These are phyloP conservation scores for Slavum lentiscoides DNA, from an alignment of 2,888 invertebrate genomes.

Conservation along the genomic window DNA sequence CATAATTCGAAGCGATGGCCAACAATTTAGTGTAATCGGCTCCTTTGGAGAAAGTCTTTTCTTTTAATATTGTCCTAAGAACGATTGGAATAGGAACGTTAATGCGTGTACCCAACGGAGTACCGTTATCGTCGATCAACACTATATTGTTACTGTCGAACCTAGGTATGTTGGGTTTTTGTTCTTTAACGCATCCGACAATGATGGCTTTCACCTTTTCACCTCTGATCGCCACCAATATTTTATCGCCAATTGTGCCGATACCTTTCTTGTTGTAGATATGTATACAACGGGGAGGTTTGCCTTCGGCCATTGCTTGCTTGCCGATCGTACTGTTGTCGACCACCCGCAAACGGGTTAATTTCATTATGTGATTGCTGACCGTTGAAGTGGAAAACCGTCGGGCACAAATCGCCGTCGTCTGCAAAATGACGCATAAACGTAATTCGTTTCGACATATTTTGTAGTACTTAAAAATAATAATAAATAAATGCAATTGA, in stretches of 20 bases:
- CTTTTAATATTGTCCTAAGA: constrained; percentile 79
- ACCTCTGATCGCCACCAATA: constrained; percentile 90
- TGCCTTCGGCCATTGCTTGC: constrained; percentile 90
- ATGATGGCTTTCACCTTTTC: constrained; percentile 92
- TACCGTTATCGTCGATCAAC: constrained; percentile 90
- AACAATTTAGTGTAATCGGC: constrained; percentile 91
- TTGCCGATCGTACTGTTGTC: constrained; percentile 97
- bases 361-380: constrained; percentile 70
- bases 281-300: constrained; percentile 90
- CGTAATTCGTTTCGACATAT: no score
- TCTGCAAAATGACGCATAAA: neutral
- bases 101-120: constrained; percentile 92
- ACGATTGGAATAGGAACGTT: constrained; percentile 92
- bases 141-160: constrained; percentile 96
- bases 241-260: constrained; percentile 77
- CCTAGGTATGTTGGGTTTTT: constrained; percentile 79
- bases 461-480: no score
- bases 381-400: constrained; percentile 66
- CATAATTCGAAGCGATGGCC: constrained; percentile 85
- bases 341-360: constrained; percentile 84
- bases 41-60: constrained; percentile 77
- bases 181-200: constrained; percentile 84
- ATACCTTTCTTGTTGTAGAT: constrained; percentile 80
- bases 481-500: no score
- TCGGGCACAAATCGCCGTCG: constrained; percentile 50